Conservation (phyloP, 2,797 vertebrate species). For the Myripristis jacobus region DNA sequence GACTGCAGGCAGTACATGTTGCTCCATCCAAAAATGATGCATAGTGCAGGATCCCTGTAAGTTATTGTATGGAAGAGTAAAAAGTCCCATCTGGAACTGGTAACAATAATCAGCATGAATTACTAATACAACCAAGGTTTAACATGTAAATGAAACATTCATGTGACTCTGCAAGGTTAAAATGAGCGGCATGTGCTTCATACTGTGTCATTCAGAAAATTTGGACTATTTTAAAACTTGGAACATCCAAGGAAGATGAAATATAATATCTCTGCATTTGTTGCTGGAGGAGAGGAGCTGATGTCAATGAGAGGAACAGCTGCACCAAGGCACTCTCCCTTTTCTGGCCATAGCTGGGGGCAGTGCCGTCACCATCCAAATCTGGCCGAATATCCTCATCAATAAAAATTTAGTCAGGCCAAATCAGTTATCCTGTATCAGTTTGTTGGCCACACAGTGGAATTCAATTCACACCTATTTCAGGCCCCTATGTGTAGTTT, state of each 20-base stretch:
- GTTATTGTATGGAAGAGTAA: slow-evolving; percentile 44
- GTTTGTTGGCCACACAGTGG: background rate
- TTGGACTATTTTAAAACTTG: slow-evolving; percentile 73
- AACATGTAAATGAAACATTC: slow-evolving; percentile 2
- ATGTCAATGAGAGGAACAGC: slow-evolving; percentile 71
- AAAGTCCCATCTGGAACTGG: slow-evolving; percentile 33
- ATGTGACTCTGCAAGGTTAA: slow-evolving; percentile 31
- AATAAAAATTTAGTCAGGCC: slow-evolving; percentile 17
- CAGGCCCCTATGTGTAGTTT: background rate
- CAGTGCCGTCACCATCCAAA: slow-evolving; percentile 17
- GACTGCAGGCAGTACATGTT: no score
- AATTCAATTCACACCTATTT: background rate
- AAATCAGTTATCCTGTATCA: background rate
- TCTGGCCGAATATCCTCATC: slow-evolving; percentile 6
- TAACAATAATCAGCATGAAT: slow-evolving; percentile 23
- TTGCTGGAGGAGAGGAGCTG: slow-evolving; percentile 56
- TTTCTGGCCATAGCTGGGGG: slow-evolving; percentile 43
- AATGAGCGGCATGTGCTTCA: slow-evolving; percentile 62
- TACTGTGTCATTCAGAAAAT: slow-evolving; percentile 64
- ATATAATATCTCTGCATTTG: slow-evolving; percentile 73
- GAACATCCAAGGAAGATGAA: slow-evolving; percentile 71
- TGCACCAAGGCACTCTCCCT: slow-evolving; percentile 51
- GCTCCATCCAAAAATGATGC: no score
- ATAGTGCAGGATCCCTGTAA: no score
- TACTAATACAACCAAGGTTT: background rate